Conservation (phyloP, 2,113 vertebrate genomes). For the cattle (Bos taurus) region DNA sequence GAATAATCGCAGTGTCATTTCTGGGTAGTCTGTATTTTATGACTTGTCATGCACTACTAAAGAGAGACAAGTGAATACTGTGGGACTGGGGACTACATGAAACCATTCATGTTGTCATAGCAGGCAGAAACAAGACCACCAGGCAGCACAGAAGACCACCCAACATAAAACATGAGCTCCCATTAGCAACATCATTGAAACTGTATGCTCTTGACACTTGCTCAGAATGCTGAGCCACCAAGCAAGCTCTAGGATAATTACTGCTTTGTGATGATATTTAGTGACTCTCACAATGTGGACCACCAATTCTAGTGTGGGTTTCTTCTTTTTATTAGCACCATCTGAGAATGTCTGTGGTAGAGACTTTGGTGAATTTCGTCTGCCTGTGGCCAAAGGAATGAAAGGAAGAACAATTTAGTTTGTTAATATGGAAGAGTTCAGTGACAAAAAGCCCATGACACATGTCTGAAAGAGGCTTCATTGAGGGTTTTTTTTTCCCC, state of each 20-base stretch:
- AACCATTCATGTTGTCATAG: conserved; percentile 48
- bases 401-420: conserved; percentile 72
- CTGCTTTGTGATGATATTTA: conserved; percentile 71
- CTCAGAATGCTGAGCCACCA: conserved; percentile 61
- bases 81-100: not conserved
- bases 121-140: conserved; percentile 65
- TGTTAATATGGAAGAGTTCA: conserved; percentile 76
- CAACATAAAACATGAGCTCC: conserved; percentile 50
- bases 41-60: conserved; percentile 36
- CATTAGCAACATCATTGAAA: not conserved
- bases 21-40: conserved; percentile 60
- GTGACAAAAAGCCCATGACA: conserved; percentile 73
- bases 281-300: conserved; percentile 64
- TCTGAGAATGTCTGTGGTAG: conserved; percentile 85
- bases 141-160: conserved; percentile 66
- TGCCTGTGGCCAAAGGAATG: conserved; percentile 77
- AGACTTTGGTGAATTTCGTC: conserved; percentile 78
- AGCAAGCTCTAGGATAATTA: conserved; percentile 57
- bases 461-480: conserved; percentile 76
- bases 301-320: conserved; percentile 78
- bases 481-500: not conserved
- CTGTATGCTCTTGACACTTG: conserved; percentile 55
- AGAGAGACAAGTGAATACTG: conserved; percentile 16
- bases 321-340: conserved; percentile 78
- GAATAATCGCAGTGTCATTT: conserved; percentile 42